Evolutionary conservation across 1,140 invertebrate species (phyloP).

Genomic region (Oncopodura yosiiana): DNA sequence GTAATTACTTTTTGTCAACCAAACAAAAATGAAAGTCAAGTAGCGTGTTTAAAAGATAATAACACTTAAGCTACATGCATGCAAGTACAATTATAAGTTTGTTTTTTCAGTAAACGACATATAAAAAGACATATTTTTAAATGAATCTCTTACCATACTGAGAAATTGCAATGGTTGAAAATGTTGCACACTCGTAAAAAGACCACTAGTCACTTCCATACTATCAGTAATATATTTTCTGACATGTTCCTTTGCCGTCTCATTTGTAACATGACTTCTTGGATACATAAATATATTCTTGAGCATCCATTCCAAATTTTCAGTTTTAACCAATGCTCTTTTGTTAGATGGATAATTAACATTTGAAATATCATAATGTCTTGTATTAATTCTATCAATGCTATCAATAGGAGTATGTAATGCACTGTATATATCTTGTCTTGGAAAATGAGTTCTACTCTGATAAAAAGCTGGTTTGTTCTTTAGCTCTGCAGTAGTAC

Average conservation of each 20-base stretch:
- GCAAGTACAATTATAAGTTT: too few relatives aligned
- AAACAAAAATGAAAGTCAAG: too few relatives aligned
- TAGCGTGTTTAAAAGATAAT: too few relatives aligned
- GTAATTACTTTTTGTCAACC: too few relatives aligned
- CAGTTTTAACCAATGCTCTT: conserved; percentile 19
- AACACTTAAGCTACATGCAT: too few relatives aligned
- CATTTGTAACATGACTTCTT: conserved; percentile 34
- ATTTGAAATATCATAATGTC: conserved; percentile 18
- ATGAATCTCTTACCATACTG: conserved; percentile 23
- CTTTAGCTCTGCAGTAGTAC: not conserved
- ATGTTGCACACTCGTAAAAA: conserved; percentile 26
- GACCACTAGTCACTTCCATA: conserved; percentile 24
- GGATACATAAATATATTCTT: conserved; percentile 34
- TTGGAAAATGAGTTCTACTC: not conserved
- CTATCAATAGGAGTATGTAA: not conserved
- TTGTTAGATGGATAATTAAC: conserved; percentile 6
- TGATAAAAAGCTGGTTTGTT: not conserved
- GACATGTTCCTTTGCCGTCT: conserved; percentile 32
- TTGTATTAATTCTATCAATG: conserved; percentile 11
- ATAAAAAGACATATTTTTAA: too few relatives aligned
- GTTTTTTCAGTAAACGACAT: too few relatives aligned
- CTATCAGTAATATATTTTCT: conserved; percentile 34
- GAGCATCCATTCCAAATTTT: conserved; percentile 36
- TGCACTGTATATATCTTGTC: not conserved
- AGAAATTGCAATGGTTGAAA: conserved; percentile 35